Conservation (phyloP, 2,113 vertebrate genomes). For the Tetrax tetrax region DNA sequence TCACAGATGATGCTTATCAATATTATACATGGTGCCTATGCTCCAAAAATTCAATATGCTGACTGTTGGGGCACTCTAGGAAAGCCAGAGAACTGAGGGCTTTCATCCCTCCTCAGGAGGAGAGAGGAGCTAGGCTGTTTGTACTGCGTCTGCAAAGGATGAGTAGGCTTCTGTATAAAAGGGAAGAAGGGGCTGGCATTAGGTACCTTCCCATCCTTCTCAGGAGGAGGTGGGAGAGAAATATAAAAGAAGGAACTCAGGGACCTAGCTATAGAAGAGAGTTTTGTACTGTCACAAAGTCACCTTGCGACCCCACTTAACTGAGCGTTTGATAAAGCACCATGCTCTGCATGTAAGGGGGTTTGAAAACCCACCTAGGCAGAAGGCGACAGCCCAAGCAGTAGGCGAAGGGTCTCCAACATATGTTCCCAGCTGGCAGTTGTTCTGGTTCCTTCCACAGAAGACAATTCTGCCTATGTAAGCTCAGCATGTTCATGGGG, state of each 20-base stretch:
- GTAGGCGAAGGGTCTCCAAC: rapidly evolving
- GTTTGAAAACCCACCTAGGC: background rate
- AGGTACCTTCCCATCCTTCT: background rate
- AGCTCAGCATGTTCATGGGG: background rate
- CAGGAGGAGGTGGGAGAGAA: background rate
- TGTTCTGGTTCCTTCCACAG: conserved; percentile 10
- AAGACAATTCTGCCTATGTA: background rate
- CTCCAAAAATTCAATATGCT: background rate
- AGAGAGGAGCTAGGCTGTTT: background rate
- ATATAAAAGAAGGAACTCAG: background rate
- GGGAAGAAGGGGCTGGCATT: background rate
- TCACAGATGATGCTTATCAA: background rate
- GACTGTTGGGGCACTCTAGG: background rate
- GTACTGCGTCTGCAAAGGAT: background rate
- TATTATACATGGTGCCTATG: background rate
- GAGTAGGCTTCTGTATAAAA: background rate
- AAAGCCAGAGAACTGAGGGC: background rate
- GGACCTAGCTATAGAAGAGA: background rate
- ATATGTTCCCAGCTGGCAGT: background rate
- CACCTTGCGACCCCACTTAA: background rate
- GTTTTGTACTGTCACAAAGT: background rate
- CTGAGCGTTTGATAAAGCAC: background rate
- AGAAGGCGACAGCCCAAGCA: background rate
- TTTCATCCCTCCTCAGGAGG: background rate
- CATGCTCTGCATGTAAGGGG: background rate